These are phyloP conservation scores for Mizuhopecten yessoensis DNA, from an alignment of 1,140 invertebrate genomes.

Conservation along the genomic window DNA sequence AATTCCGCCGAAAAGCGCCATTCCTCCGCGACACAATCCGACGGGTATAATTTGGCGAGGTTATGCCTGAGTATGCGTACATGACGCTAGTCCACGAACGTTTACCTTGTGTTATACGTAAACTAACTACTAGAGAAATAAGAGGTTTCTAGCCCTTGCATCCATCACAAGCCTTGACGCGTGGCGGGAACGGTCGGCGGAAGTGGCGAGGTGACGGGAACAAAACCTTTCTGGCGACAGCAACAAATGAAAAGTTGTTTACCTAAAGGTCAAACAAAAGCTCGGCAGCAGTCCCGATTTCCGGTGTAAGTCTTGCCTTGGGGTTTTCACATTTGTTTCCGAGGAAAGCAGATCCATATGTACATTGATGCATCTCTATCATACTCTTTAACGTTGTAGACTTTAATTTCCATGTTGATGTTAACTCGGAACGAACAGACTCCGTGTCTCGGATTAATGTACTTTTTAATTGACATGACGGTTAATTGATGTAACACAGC, in stretches of 20 bases:
- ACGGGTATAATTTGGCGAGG: neutral
- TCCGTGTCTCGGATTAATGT: too few species aligned
- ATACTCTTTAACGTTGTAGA: too few species aligned
- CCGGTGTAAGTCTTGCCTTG: neutral
- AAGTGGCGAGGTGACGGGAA: neutral
- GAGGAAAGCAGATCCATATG: too few species aligned
- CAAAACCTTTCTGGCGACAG: neutral
- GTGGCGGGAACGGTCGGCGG: neutral
- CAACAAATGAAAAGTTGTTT: slow-evolving; percentile 4
- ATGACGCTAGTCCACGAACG: neutral
- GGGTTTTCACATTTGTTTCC: neutral
- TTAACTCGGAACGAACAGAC: too few species aligned
- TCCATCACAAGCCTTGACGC: neutral
- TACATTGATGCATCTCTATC: too few species aligned
- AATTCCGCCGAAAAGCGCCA: neutral
- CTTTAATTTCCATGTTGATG: too few species aligned
- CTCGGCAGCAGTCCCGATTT: neutral
- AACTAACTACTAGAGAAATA: neutral
- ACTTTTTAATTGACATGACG: too few species aligned
- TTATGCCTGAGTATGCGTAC: neutral
- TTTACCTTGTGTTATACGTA: neutral
- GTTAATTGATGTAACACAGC: too few species aligned
- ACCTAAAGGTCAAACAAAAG: neutral
- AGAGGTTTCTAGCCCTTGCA: neutral
- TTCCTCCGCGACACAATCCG: neutral